Evolutionary conservation across 2,888 invertebrate species (phyloP), one percentile per base, ranked within the genome.

Genomic region (Muschampia plurimacula): DNA sequence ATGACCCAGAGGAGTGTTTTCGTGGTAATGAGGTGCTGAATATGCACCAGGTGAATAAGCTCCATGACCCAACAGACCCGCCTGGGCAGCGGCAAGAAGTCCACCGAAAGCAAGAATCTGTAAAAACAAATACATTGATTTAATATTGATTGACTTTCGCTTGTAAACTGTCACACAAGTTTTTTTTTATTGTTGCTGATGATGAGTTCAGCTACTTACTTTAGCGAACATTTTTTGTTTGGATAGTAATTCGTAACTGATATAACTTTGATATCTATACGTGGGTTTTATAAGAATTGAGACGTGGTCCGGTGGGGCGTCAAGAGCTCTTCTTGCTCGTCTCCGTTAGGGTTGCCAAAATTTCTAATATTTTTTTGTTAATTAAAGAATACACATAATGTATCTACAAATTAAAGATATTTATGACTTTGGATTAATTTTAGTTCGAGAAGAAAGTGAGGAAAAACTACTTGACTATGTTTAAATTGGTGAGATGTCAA

Each of bases 251-350:
- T 86, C 86, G 89, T 91, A 88, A 92, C 91, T 94, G 90, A 89
- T 89, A 90, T 90, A 87, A 87, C 86, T 86, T 84, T 86, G 90
- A 88, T 89, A 85, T 86, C 78, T 82, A 82, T 81, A 85, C 78
- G 86, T 90, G 87, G 89, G 89, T 93, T 94, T 93, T 94, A 93
- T 94, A 94, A 92, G 90, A 91, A 88, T 86, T 85, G 79, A 81
- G 83, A 79, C 75, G 85, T 75, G 81, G 79, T 82, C 83, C 91
- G 92, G 93, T 91, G 93, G 91, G 91, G 92, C 89, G 88, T 80
- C 82, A 87, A 86, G 77, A 77, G 72, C 76, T 76, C 74, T 72
- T 76, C 75, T 71, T 74, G 78, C 79, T 85, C 88, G 89, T 89
- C 90, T 86, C 87, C 85, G 83, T 82, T 72, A 73, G 76, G 63